A percentile compares a stretch with the other conserved stretches of the same genome.
phyloP scores from a whole-genome alignment of 2,797 vertebrate species.

The Eulemur coronatus region DNA sequence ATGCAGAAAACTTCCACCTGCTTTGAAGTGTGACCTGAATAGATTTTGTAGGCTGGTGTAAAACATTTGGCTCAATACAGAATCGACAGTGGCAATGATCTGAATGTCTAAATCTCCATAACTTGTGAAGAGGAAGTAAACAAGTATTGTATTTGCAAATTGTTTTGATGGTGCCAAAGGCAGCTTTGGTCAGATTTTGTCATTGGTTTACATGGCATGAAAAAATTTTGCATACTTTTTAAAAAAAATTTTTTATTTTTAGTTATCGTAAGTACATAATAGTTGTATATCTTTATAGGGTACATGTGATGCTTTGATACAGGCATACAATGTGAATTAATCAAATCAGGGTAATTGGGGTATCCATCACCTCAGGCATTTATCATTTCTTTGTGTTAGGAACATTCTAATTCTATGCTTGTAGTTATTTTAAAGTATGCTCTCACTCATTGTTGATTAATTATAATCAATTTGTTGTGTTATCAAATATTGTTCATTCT shows the following conservation, averaged over 20 bases:
- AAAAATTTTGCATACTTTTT: background rate
- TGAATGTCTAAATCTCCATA: background rate
- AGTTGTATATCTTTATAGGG: background rate
- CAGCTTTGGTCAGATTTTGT: constrained; percentile 12
- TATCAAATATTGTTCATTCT: background rate
- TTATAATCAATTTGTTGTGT: background rate
- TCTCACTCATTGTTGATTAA: background rate
- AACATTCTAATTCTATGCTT: background rate
- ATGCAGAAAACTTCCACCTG: background rate
- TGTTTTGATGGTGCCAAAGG: background rate
- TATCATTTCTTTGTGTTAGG: background rate
- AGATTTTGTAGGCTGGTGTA: background rate
- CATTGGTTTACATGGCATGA: background rate
- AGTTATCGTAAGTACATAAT: background rate
- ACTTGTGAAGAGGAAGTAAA: background rate
- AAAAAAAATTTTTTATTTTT: background rate
- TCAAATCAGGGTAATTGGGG: background rate
- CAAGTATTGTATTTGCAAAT: background rate
- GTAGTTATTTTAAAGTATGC: background rate
- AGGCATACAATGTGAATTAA: background rate
- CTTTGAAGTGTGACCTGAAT: background rate
- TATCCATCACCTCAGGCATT: background rate
- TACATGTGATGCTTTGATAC: background rate
- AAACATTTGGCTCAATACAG: background rate
- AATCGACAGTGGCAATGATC: background rate